Evolutionary conservation across 1,140 invertebrate species (phyloP), one percentile per base, ranked within the genome.

Genomic region (Drosophila busckii): DNA sequence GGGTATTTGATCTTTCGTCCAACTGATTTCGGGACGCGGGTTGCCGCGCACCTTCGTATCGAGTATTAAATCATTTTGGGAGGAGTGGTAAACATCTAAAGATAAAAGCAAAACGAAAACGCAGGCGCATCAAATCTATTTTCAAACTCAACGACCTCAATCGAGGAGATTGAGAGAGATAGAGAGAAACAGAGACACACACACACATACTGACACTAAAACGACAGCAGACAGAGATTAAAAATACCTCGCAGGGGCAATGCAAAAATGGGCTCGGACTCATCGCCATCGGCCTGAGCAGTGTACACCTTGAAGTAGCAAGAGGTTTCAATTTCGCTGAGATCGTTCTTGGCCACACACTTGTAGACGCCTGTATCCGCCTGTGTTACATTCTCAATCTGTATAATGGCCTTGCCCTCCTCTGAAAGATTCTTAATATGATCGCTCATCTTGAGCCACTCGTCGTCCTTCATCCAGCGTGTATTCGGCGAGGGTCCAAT

Each of bases 381-480:
- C 25, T 52, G 6, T 59, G 71, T 67, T 2, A 87, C 82, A 7
- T 82, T 58, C 8, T 20, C 32, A 10, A 87, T 42, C 48, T 87
- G 71, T 7, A 87, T 22, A 12, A 87, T 70, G 49, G 86, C 70
- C 65, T 85, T 87, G 52, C 70, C 80, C 46, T 86, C 84, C 19
- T 85, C 83, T 8, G 84, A 78, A 0, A 80, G 49, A 37, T 87
- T 87, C 22, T 75, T 76, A 0, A 87, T 22, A 9, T 73, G 84
- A 2, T 73, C 83, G 4, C 70, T 61, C 22, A 75, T 64, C 6
- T 54, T 42, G 5, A 87, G 28, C 69, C 80, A 88, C 44, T 90
- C 85, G 3, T 92, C 93, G 83, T 97, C 93, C 83, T 94, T 96
- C 44, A 92, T 93, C 95, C 96, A 98, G 48, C 92, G 91, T 1